These are phyloP conservation scores for Eumacrocentrus americanus DNA, from an alignment of 2,888 invertebrate genomes.

Conservation along the genomic window DNA sequence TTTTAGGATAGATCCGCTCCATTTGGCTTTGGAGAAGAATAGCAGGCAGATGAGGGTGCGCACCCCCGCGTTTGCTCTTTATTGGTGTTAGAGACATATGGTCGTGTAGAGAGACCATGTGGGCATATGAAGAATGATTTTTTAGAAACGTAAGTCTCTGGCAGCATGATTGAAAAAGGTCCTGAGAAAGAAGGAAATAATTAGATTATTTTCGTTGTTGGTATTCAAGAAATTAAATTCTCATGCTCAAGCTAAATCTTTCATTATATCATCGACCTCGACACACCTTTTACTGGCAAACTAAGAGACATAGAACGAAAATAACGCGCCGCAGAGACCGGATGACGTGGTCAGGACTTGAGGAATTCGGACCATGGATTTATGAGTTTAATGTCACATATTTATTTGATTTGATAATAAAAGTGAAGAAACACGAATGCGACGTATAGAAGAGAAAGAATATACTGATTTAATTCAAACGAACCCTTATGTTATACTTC, in stretches of 20 bases:
- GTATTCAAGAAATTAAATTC: not conserved
- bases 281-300: constrained; percentile 6
- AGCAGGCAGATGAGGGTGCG: not conserved
- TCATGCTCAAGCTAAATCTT: not conserved
- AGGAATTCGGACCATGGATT: not conserved
- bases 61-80: not conserved
- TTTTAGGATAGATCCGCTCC: not conserved
- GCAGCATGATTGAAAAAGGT: no score
- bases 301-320: not conserved
- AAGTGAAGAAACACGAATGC: no score
- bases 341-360: not conserved
- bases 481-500: no score
- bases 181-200: not conserved
- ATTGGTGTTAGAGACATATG: not conserved
- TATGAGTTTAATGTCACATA: not conserved
- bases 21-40: not conserved
- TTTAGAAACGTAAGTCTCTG: no score
- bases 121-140: no score
- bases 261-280: constrained; percentile 13
- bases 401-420: no score
- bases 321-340: not conserved
- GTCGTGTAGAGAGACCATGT: not conserved
- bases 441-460: no score
- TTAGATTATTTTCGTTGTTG: no score
- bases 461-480: no score